phyloP scores from a whole-genome alignment of 2,888 invertebrate species.

The Scaptomyza reducta region DNA sequence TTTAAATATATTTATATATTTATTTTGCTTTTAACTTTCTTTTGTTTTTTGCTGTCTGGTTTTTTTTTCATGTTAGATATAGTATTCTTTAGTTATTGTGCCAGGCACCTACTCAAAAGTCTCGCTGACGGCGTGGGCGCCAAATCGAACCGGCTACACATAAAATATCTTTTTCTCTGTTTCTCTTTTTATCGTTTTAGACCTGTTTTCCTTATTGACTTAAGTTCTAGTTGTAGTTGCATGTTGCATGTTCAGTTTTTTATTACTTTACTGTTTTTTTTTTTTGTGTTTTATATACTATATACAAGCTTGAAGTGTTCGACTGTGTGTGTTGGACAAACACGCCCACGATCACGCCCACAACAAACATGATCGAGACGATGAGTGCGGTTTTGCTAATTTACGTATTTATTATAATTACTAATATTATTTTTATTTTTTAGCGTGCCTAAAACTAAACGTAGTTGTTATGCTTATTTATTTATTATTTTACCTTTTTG shows the following conservation, averaged over 20 bases:
- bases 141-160: conserved; percentile 40
- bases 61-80: conserved; percentile 26
- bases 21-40: conserved; percentile 21
- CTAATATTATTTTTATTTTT: conserved; percentile 37
- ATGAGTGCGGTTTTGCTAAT: conserved; percentile 39
- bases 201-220: conserved; percentile 60
- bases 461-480: conserved; percentile 32
- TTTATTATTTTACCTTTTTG: conserved; percentile 25
- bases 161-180: conserved; percentile 32
- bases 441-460: conserved; percentile 43
- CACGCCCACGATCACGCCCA: conserved; percentile 37
- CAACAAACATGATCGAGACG: conserved; percentile 33
- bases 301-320: conserved; percentile 46
- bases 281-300: conserved; percentile 31
- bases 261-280: not conserved
- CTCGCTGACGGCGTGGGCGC: conserved; percentile 32
- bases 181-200: conserved; percentile 28
- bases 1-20: conserved; percentile 27
- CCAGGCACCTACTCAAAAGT: conserved; percentile 65
- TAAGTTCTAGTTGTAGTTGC: conserved; percentile 50
- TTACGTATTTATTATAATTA: conserved; percentile 50
- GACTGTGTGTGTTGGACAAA: conserved; percentile 28
- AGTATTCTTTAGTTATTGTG: conserved; percentile 64
- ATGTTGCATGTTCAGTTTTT: conserved; percentile 38
- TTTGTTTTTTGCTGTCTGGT: conserved; percentile 24